Percentiles rank a stretch among this genome's conserved stretches.
phyloP scores from a whole-genome alignment of 2,888 invertebrate species.

The Chrysopilus asiliformis region DNA sequence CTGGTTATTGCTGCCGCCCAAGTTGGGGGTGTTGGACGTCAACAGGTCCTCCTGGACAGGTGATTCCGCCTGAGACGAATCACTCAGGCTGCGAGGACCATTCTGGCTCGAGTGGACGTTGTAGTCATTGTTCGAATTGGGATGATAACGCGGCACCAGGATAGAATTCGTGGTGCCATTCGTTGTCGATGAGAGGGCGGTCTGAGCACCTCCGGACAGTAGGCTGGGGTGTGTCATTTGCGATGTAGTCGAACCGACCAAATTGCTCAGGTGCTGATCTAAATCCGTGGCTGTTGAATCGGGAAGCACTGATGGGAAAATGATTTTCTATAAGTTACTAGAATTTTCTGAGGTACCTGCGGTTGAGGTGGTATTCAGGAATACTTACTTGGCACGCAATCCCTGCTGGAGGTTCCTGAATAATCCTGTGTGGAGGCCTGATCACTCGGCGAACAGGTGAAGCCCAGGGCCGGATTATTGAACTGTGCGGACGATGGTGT shows the following conservation, averaged over 20 bases:
- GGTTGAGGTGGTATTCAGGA: neutral
- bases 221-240: conserved; percentile 38
- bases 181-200: conserved; percentile 33
- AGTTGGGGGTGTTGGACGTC: conserved; percentile 48
- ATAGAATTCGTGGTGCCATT: conserved; percentile 34
- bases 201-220: conserved; percentile 34
- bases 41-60: conserved; percentile 67
- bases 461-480: conserved; percentile 60
- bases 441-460: conserved; percentile 54
- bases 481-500: conserved; percentile 57
- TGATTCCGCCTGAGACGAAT: conserved; percentile 71
- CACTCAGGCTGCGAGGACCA: conserved; percentile 64
- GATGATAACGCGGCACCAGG: conserved; percentile 52
- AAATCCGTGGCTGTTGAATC: conserved; percentile 63
- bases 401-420: conserved; percentile 43
- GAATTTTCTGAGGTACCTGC: too few species aligned
- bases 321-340: too few species aligned
- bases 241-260: conserved; percentile 41
- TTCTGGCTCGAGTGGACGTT: conserved; percentile 40
- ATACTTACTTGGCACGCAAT: conserved; percentile 36
- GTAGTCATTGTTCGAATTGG: conserved; percentile 50
- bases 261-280: conserved; percentile 56
- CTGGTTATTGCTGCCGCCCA: conserved; percentile 41
- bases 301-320: conserved; percentile 55
- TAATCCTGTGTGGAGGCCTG: conserved; percentile 46